phyloP scores from a whole-genome alignment of 2,888 invertebrate species.

The Hydropsyche betteni region DNA sequence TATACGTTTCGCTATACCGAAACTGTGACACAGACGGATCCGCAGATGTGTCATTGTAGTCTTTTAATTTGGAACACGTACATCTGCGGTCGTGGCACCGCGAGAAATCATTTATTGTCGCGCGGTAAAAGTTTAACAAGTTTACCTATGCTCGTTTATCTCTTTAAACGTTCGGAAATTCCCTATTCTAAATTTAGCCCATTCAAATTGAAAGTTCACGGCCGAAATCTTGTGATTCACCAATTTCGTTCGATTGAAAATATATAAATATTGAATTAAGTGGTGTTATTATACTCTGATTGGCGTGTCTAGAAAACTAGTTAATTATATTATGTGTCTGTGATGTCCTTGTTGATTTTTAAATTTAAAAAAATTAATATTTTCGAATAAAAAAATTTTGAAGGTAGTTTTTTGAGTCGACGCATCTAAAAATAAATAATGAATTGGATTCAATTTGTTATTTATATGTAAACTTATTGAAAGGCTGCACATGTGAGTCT shows the following conservation, averaged over 20 bases:
- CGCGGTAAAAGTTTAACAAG: constrained; percentile 32
- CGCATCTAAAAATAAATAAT: too few relatives aligned
- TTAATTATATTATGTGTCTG: too few relatives aligned
- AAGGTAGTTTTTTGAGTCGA: too few relatives aligned
- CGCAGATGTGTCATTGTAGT: constrained; percentile 37
- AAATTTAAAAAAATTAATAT: too few relatives aligned
- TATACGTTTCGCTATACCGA: not conserved
- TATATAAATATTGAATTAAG: too few relatives aligned
- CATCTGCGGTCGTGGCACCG: constrained; percentile 45
- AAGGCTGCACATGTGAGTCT: constrained; percentile 10
- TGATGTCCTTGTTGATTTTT: too few relatives aligned
- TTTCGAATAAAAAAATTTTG: too few relatives aligned
- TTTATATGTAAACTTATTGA: constrained; percentile 3
- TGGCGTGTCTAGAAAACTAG: too few relatives aligned
- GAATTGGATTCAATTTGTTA: too few relatives aligned
- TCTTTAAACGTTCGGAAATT: not conserved
- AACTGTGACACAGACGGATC: constrained; percentile 40
- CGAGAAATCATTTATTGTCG: constrained; percentile 46
- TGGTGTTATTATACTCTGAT: too few relatives aligned
- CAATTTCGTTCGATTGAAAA: too few relatives aligned
- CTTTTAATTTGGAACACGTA: constrained; percentile 50
- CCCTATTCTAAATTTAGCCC: constrained; percentile 21
- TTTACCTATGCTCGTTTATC: not conserved
- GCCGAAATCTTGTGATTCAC: too few relatives aligned
- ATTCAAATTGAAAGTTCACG: not conserved